A percentile compares a stretch with the other conserved stretches of the same genome.
phyloP scores from a whole-genome alignment of 2,797 vertebrate genomes.

The Propithecus deckenii region DNA sequence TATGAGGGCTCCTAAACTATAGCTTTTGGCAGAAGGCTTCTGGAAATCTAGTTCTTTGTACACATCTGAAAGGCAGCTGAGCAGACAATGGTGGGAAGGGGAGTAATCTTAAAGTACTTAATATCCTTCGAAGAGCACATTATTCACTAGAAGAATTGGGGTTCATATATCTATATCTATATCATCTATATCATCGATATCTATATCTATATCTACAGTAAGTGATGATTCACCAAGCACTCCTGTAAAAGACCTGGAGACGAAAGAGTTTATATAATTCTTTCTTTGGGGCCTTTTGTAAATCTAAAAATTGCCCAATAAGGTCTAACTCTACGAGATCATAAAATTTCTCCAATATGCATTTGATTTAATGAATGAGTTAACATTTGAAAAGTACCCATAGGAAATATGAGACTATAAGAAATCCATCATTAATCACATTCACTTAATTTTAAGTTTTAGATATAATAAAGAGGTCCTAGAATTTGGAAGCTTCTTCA shows the following conservation, averaged over 20 bases:
- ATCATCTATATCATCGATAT: not conserved
- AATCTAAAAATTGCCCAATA: not conserved
- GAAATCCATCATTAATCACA: not conserved
- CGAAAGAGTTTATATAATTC: not conserved
- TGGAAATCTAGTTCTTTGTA: too few species aligned
- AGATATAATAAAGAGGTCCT: not conserved
- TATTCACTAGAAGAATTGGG: not conserved
- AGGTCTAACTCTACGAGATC: not conserved
- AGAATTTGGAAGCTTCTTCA: not conserved
- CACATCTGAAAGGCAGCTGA: not conserved
- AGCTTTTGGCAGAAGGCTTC: too few species aligned
- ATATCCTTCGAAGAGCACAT: not conserved
- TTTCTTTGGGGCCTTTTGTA: not conserved
- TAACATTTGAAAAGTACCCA: not conserved
- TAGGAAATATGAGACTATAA: not conserved
- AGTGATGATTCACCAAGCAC: not conserved
- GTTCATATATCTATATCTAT: not conserved
- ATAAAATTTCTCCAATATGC: not conserved
- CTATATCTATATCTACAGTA: not conserved
- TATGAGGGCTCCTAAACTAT: too few species aligned
- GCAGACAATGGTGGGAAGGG: not conserved
- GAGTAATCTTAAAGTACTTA: not conserved
- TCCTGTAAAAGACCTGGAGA: not conserved
- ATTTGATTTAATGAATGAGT: conserved; percentile 30
- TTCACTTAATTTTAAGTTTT: conserved; percentile 27